These are phyloP conservation scores for Drosophila stalkeri DNA, from an alignment of 2,888 invertebrate species.

Conservation along the genomic window DNA sequence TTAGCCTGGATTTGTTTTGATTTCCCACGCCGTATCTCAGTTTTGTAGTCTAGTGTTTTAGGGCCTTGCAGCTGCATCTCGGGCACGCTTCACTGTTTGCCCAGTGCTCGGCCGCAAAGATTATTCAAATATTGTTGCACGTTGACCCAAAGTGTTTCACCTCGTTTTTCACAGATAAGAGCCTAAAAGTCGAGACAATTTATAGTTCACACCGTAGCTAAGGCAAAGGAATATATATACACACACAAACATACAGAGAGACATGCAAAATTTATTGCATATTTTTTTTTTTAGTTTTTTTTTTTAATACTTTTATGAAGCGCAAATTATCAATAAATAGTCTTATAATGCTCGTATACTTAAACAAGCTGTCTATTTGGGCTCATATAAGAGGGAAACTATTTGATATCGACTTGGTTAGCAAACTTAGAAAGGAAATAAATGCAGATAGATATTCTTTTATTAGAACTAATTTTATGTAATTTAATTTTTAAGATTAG, in stretches of 20 bases:
- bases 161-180: conserved; percentile 60
- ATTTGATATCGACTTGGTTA: not conserved
- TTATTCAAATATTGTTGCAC: conserved; percentile 79
- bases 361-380: not conserved
- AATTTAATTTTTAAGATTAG: no score
- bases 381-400: not conserved
- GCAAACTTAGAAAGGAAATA: not conserved
- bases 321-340: conserved; percentile 61
- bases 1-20: conserved; percentile 53
- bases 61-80: conserved; percentile 38
- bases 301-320: conserved; percentile 63
- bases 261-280: conserved; percentile 62
- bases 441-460: no score
- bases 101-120: conserved; percentile 42
- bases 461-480: no score
- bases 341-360: conserved; percentile 2
- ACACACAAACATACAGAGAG: not conserved
- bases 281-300: conserved; percentile 46
- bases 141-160: conserved; percentile 69
- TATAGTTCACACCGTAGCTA: conserved; percentile 64
- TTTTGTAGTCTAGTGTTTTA: conserved; percentile 1
- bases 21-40: conserved; percentile 24
- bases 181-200: conserved; percentile 48
- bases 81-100: conserved; percentile 30
- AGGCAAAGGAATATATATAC: conserved; percentile 19